Base-by-base conservation (phyloP, 2,113 vertebrate genomes). In the Lepus americanus region DNA sequence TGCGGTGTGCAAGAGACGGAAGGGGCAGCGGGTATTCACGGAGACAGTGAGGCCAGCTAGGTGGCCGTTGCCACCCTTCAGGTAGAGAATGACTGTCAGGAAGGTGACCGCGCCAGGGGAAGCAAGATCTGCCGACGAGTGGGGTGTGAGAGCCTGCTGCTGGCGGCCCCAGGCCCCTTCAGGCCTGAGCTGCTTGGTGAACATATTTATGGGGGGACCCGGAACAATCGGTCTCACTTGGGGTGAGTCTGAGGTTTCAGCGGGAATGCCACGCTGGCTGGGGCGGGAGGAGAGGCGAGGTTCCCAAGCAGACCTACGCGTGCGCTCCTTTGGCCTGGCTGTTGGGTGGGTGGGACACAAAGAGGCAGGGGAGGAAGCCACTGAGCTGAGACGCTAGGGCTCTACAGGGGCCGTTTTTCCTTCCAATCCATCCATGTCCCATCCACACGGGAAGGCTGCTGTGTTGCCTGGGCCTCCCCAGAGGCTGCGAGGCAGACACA, bases 361-460 rank as follows among this genome's bases (percentile, higher is more conserved):
- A 80, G 36, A 39, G 25, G 20, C 23, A 20, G 70, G 0, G 0
- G 22, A 31, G 4, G n/a, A 87, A 76, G 22, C 0, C 11, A 0
- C 3, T 49, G 27, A 85, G 88, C 20, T 3, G 78, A 86, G 85
- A 92, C 33, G 70, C 3, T 13, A 3, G 69, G 44, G 29, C 14
- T 10, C 84, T 94, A 90, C 63, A 20, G 95, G 85, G 87, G 31
- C 72, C 44, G 2, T 92, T 96, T 90, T 97, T 88, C 92, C 81
- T 72, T 82, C 92, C 76, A 72, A 92, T 9, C 59, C 78, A 87
- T 23, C 29, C 0, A 11, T 93, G 33, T 44, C 74, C 19, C 76
- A 72, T 6, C 80, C 78, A 39, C 70, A 66, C 87, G 31, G 87
- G 77, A 96, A 96, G 89, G 70, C 39, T 64, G 78, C 79, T n/a